Base-by-base conservation (phyloP, 2,113 vertebrate genomes). In the Uropsilus gracilis region DNA sequence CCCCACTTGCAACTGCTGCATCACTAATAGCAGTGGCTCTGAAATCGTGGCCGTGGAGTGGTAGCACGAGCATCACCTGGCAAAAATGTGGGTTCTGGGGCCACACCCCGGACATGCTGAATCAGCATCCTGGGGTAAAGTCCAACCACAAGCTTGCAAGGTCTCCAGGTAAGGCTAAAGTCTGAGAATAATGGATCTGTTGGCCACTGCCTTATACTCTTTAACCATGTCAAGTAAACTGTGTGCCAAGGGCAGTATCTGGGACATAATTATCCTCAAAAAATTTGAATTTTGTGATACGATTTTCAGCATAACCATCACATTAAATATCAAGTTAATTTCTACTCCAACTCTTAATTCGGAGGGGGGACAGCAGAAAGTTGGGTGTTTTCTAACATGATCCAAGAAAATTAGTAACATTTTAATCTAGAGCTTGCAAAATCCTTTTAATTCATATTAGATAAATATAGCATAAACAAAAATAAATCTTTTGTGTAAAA, bases 401-500 rank as follows among this genome's bases (percentile, higher is more conserved):
- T 22, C 22, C n/a, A 89, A 72, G 42, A 72, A 59, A 86, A n/a
- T 69, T 44, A 94, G n/a, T n/a, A n/a, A 88, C 78, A 8, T 37
- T 89, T 64, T 85, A 88, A 80, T 63, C 20, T 32, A 82, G 63
- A 77, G 44, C 28, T 68, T 66, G 28, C 69, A 55, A 89, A 85
- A 61, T 46, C 9, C 22, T 80, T 80, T 63, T 55, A 72, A 22
- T 78, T 42, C 53, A 55, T 92, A 57, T 82, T 86, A 72, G 44
- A 81, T 39, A n/a, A 57, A 24, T 37, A 55, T n/a, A n/a, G n/a
- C n/a, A n/a, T n/a, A 46, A 32, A 84, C 26, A 91, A 78, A 71
- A 87, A 78, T 46, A 69, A 96, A 80, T 53, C 3, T 26, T 57
- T 81, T 91, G 73, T 42, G 66, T 84, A 84, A 87, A 28, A 48